These are phyloP conservation scores for Podarcis siculus DNA, from an alignment of 2,797 vertebrate species.

Conservation along the genomic window DNA sequence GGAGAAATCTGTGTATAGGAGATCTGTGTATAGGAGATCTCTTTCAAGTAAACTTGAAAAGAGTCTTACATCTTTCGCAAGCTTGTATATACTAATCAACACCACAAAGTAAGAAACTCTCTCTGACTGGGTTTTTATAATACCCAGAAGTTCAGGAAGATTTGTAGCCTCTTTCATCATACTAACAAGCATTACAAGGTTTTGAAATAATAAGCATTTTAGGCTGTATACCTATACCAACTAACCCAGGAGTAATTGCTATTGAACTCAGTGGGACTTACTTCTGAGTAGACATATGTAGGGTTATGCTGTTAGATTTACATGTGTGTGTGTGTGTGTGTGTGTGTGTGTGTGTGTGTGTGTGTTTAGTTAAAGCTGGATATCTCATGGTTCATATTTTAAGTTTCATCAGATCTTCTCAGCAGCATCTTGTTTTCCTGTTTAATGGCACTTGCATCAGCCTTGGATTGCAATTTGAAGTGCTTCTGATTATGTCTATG, in stretches of 20 bases:
- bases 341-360: no score
- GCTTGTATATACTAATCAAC: neutral
- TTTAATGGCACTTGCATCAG: conserved; percentile 39
- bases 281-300: neutral
- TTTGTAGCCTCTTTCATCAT: neutral
- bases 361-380: conserved; percentile 6
- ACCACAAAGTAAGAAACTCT: neutral
- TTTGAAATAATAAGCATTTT: neutral
- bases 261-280: neutral
- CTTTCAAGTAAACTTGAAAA: neutral
- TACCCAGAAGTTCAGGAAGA: neutral
- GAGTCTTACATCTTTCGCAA: neutral
- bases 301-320: neutral
- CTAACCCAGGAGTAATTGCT: neutral
- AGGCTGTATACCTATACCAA: neutral
- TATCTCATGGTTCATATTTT: conserved; percentile 34
- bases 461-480: conserved; percentile 21
- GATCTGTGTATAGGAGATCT: conserved; percentile 18
- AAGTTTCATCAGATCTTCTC: conserved; percentile 44
- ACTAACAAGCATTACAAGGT: neutral
- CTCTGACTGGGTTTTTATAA: neutral
- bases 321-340: no score
- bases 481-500: conserved; percentile 34
- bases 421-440: conserved; percentile 23
- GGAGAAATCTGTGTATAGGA: no score